These are phyloP conservation scores for Ceratotherium simum DNA, from an alignment of 2,113 vertebrate species.

Conservation along the genomic window DNA sequence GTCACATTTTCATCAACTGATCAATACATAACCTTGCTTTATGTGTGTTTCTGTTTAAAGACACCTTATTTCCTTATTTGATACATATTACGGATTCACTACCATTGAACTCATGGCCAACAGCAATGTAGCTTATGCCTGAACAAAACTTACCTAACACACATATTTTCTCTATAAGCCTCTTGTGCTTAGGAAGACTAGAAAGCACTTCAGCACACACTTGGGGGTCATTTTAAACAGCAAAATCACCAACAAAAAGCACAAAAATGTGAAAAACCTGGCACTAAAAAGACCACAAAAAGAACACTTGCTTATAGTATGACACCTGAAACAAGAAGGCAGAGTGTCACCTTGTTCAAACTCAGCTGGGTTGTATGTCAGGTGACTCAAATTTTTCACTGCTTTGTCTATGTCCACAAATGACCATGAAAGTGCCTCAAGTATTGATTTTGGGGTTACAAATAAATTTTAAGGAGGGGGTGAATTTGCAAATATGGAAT, in stretches of 20 bases:
- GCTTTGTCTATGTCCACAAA: not conserved
- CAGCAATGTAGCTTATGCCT: not conserved
- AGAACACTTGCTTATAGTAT: not conserved
- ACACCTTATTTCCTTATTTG: constrained; percentile 14
- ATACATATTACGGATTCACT: not conserved
- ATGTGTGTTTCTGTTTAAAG: constrained; percentile 2
- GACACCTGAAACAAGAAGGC: not conserved
- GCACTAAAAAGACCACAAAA: not conserved
- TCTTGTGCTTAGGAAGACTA: not conserved
- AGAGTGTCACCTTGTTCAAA: not conserved
- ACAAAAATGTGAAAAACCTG: not conserved
- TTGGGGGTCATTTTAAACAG: not conserved
- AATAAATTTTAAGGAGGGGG: not conserved
- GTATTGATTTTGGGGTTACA: not conserved
- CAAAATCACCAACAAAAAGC: not conserved
- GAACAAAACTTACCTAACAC: not conserved
- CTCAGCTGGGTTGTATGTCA: not conserved
- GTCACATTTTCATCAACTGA: constrained; percentile 1
- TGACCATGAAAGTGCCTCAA: not conserved
- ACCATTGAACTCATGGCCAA: constrained; percentile 21
- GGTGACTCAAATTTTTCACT: constrained; percentile 19
- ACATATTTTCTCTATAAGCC: not conserved
- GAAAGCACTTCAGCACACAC: not conserved
- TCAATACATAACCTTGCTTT: not conserved
- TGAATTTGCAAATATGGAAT: not conserved